Conservation (phyloP, 2,113 vertebrate genomes). For the Macrotis lagotis region DNA sequence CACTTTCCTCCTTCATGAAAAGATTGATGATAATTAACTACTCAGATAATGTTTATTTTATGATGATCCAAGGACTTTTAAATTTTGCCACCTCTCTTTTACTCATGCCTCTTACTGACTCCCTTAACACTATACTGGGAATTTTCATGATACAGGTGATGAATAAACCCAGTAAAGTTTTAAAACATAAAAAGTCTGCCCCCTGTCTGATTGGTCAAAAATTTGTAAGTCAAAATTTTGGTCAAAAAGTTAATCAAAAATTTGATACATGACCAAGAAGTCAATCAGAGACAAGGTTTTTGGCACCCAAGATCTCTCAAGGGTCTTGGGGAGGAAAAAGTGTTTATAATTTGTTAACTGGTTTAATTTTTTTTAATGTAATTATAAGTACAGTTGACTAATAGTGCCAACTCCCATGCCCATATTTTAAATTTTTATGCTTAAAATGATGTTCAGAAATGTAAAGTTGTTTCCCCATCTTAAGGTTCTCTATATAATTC, state of each 20-base stretch:
- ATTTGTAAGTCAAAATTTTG: too few species aligned
- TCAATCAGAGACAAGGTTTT: not conserved
- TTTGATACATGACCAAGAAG: not conserved
- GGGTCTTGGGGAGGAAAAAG: not conserved
- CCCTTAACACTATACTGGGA: conserved; percentile 53
- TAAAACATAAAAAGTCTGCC: conserved; percentile 70
- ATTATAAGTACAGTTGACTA: not conserved
- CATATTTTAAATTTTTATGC: not conserved
- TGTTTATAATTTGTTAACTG: not conserved
- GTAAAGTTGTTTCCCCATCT: not conserved
- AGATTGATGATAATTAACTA: conserved; percentile 61
- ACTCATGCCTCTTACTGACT: conserved; percentile 71
- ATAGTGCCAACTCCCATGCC: too few species aligned
- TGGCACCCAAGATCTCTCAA: too few species aligned
- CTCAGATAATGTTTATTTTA: conserved; percentile 55
- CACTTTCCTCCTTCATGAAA: conserved; percentile 53
- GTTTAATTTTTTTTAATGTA: not conserved
- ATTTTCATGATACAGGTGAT: conserved; percentile 59
- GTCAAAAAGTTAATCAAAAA: too few species aligned
- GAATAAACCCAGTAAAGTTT: conserved; percentile 62
- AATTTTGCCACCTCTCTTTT: conserved; percentile 54
- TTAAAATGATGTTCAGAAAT: not conserved
- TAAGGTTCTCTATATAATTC: not conserved
- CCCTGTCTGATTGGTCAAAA: not conserved
- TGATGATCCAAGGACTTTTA: conserved; percentile 65